Conservation (phyloP, 1,140 invertebrate genomes). For the Nomia melanderi region DNA sequence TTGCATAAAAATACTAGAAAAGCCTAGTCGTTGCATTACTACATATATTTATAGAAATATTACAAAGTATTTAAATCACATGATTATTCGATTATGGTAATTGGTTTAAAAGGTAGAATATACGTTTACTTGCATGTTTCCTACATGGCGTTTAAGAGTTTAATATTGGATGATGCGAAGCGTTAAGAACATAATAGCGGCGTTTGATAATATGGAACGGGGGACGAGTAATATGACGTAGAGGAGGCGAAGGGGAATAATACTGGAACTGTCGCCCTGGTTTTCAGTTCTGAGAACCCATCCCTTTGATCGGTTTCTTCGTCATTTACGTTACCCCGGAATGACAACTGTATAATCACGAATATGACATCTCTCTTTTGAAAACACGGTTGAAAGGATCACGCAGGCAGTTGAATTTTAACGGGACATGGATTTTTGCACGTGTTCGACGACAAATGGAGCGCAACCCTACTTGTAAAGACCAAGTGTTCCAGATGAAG, state of each 20-base stretch:
- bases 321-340: conserved; percentile 60
- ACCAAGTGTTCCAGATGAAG: too few species aligned
- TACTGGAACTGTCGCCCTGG: conserved; percentile 21
- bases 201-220: conserved; percentile 73
- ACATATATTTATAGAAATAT: too few species aligned
- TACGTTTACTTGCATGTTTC: neutral
- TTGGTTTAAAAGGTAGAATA: too few species aligned
- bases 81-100: too few species aligned
- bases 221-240: conserved; percentile 30
- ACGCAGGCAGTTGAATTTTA: conserved; percentile 47
- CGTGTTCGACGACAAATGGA: conserved; percentile 8
- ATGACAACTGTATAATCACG: conserved; percentile 74
- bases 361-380: conserved; percentile 68
- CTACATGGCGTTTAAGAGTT: neutral
- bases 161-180: neutral
- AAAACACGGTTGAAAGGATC: conserved; percentile 53
- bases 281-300: conserved; percentile 27
- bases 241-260: conserved; percentile 41
- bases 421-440: conserved; percentile 42
- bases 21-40: too few species aligned
- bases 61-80: too few species aligned
- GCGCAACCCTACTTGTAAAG: too few species aligned
- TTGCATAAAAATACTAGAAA: too few species aligned
- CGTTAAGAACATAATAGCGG: conserved; percentile 53
- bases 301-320: conserved; percentile 43